A percentile compares a stretch with the other conserved stretches of the same genome.
Evolutionary conservation across 1,140 invertebrate species (phyloP).

Genomic region (Penaeus japonicus): DNA sequence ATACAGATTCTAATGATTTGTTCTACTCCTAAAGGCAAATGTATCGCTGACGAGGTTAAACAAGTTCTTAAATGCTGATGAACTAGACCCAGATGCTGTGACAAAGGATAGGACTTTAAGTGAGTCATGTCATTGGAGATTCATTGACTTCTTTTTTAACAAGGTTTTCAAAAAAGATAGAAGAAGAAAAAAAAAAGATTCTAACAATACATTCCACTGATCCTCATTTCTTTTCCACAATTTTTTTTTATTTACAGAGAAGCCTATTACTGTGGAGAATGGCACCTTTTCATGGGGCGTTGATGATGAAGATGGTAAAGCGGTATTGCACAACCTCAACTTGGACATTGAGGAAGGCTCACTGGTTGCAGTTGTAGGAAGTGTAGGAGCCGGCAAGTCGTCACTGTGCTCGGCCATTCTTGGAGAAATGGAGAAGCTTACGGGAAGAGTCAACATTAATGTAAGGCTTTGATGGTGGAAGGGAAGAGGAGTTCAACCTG

Average conservation of each 20-base stretch:
- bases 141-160: neutral
- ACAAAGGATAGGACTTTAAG: conserved; percentile 78
- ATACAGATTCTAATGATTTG: no score
- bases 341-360: conserved; percentile 61
- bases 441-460: conserved; percentile 62
- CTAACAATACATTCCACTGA: no score
- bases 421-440: conserved; percentile 68
- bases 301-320: conserved; percentile 59
- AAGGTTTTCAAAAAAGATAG: no score
- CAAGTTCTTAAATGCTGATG: conserved; percentile 88
- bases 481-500: no score
- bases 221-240: neutral
- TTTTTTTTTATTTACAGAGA: conserved; percentile 31
- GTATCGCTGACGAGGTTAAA: conserved; percentile 86
- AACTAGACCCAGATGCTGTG: conserved; percentile 79
- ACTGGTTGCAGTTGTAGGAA: conserved; percentile 70
- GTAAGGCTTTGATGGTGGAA: conserved; percentile 33
- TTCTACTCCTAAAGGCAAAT: conserved; percentile 69
- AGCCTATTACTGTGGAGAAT: conserved; percentile 64
- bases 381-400: conserved; percentile 72
- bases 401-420: conserved; percentile 70
- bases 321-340: conserved; percentile 65
- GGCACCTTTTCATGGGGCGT: conserved; percentile 68
- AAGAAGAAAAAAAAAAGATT: no score
- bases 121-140: conserved; percentile 39